Base-by-base conservation (phyloP, 1,140 invertebrate species). In the Caenorhabditis brenneri region DNA sequence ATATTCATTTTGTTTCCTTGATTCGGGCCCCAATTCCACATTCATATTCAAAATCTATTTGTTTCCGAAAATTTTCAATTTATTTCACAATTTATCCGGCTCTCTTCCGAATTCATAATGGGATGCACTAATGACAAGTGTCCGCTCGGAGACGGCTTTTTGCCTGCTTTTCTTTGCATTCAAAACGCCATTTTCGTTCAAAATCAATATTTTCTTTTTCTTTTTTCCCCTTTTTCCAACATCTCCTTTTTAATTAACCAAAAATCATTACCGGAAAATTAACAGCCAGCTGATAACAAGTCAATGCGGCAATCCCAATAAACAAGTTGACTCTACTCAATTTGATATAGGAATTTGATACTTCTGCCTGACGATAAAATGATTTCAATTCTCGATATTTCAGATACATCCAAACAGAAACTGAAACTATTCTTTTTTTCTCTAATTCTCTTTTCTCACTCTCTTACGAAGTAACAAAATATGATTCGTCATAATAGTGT, bases 401-500 rank as follows among this genome's bases (percentile, higher is more conserved):
- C n/a, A 74, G 10, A 46, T 74, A 74, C 65, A 74, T 74, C 65
- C 65, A 74, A 9, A 74, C 65, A 46, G 36, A 74, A 42, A 74
- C 65, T 74, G 65, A 10, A 55, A 55, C 24, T n/a, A n/a, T 0
- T 22, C 7, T 51, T n/a, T 15, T n/a, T n/a, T 19, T 5, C 22
- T 51, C 22, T 51, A 16, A n/a, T n/a, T 7, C 3, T 19, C 19
- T 36, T 65, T 65, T 0, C 22, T 2, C 33, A 24, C 9, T 65
- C 0, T 65, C 36, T 74, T 74, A 74, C 65, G 36, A 5, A 74
- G 36, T 7, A 74, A 29, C n/a, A 74, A n/a, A 46, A 74, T 74
- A 31, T 74, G 65, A 74, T 74, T 74, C 42, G 65, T 74, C 65
- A 74, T 74, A 24, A 74, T 74, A 74, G 65, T 74, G 10, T 74